phyloP scores from a whole-genome alignment of 2,888 invertebrate genomes.

The Drosophila limbata region DNA sequence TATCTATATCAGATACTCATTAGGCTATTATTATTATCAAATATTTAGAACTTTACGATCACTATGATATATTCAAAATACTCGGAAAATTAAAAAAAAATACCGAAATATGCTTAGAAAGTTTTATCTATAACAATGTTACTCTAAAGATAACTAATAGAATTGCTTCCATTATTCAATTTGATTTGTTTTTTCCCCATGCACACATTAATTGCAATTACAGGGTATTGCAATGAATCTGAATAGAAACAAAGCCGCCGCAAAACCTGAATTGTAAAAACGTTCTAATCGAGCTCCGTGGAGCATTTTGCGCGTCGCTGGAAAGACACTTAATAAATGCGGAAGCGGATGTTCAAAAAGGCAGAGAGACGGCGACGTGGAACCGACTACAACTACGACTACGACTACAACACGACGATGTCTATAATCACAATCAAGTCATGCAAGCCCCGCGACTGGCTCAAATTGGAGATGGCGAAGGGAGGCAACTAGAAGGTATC shows the following conservation, averaged over 20 bases:
- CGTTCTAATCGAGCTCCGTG: constrained; percentile 69
- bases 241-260: constrained; percentile 42
- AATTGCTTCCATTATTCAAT: neutral
- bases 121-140: neutral
- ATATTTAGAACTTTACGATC: too few species aligned
- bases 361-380: constrained; percentile 40
- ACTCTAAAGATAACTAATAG: neutral
- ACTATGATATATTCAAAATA: too few species aligned
- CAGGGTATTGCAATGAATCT: constrained; percentile 24
- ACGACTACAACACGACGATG: constrained; percentile 48
- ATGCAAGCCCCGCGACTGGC: constrained; percentile 59
- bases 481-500: neutral
- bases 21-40: too few species aligned
- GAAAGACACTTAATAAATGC: constrained; percentile 83
- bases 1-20: too few species aligned
- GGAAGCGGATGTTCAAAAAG: constrained; percentile 84
- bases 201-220: neutral
- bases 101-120: too few species aligned
- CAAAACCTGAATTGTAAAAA: constrained; percentile 80
- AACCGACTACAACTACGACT: constrained; percentile 29
- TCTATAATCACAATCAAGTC: constrained; percentile 84
- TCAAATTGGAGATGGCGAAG: neutral
- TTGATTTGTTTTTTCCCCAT: too few species aligned
- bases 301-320: constrained; percentile 71
- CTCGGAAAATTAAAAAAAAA: too few species aligned